Conservation (phyloP, 2,113 vertebrate genomes). For the Sapajus apella region DNA sequence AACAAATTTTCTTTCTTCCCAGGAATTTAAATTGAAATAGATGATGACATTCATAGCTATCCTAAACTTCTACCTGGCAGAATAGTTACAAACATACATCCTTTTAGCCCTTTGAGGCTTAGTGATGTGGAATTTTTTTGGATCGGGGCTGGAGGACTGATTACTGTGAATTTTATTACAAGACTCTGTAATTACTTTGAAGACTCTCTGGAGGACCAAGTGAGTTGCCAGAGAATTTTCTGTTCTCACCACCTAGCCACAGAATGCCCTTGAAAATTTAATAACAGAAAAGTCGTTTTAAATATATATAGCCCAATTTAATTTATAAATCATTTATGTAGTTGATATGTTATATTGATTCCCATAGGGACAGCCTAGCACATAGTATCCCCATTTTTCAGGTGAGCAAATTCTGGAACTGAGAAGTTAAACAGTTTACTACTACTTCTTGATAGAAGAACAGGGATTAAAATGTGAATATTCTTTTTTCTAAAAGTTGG, state of each 20-base stretch:
- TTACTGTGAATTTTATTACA: constrained; percentile 66
- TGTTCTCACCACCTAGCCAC: constrained; percentile 33
- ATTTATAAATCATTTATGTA: background rate
- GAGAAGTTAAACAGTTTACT: background rate
- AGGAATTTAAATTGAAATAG: background rate
- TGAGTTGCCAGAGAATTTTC: constrained; percentile 47
- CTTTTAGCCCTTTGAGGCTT: background rate
- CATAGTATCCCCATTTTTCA: background rate
- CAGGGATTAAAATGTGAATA: background rate
- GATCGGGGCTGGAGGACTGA: background rate
- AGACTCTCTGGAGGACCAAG: constrained; percentile 45
- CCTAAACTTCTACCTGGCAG: constrained; percentile 4
- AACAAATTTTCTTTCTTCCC: background rate
- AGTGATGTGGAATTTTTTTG: background rate
- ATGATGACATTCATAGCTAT: background rate
- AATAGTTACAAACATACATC: background rate
- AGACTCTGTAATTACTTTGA: constrained; percentile 59
- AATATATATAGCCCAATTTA: background rate
- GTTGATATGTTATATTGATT: background rate
- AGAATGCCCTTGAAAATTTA: constrained; percentile 42
- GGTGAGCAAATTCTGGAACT: background rate
- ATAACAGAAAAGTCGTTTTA: background rate
- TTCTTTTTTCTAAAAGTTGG: background rate
- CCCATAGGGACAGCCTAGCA: background rate
- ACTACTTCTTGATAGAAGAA: background rate